A percentile compares a stretch with the other conserved stretches of the same genome.
Evolutionary conservation across 2,113 vertebrate genomes (phyloP).

Genomic region (Mystacornis crossleyi): DNA sequence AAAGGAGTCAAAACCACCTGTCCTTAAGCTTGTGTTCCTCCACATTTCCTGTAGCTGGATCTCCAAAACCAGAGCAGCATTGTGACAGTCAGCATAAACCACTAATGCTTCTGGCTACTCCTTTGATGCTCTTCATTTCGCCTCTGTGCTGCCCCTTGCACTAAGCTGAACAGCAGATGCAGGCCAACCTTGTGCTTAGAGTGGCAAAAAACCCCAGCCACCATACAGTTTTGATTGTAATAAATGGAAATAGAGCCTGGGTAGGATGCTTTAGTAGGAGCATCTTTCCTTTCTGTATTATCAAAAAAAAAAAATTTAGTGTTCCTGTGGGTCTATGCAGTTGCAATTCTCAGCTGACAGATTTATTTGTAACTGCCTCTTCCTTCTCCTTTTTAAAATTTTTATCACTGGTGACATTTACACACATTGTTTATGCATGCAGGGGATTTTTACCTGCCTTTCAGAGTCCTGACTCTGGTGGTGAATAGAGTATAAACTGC

Average conservation of each 20-base stretch:
- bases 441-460: conserved; percentile 68
- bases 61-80: neutral
- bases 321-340: neutral
- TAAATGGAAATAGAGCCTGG: neutral
- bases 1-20: neutral
- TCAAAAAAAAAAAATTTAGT: neutral
- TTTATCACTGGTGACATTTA: conserved; percentile 53
- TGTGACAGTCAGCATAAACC: neutral
- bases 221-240: neutral
- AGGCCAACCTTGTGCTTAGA: neutral
- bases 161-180: neutral
- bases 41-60: neutral
- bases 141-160: neutral
- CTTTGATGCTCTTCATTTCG: neutral
- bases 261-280: neutral
- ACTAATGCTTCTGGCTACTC: neutral
- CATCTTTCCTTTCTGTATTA: neutral
- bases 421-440: conserved; percentile 62
- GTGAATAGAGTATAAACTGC: conserved; percentile 67
- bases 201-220: neutral
- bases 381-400: conserved; percentile 17
- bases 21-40: neutral
- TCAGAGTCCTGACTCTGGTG: conserved; percentile 54
- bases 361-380: conserved; percentile 44
- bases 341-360: conserved; percentile 8